Base-by-base conservation (phyloP, 2,888 invertebrate species). In the Athripsodes cinereus region DNA sequence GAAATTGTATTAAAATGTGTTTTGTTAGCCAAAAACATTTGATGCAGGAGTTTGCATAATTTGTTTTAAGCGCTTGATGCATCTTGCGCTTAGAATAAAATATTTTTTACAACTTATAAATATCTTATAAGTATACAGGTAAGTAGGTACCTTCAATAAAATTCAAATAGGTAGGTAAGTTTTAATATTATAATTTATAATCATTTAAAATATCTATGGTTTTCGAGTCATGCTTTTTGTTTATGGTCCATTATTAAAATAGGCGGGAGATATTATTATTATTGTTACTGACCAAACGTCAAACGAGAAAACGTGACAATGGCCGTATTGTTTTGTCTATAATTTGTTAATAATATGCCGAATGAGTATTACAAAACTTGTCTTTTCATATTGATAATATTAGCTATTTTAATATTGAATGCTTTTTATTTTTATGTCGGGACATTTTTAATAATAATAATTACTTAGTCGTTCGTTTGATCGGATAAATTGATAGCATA, bases 241-340 rank as follows among this genome's bases (percentile, higher is more conserved):
- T 40, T 40, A 40, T 40, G 40, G 16, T 40, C 40, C 40, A 40
- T 40, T 40, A 40, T 40, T 40, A 40, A 40, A 40, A 40, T 40
- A 40, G 40, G 40, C 40, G 40, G 40, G 40, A 40, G 13, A 40
- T n/a, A n/a, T n/a, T n/a, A n/a, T n/a, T n/a, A n/a, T n/a, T n/a
- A n/a, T 40, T 40, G 13, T 40, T 40, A 16, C 13, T 40, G 26
- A 40, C 16, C 16, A 40, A 40, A 40, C 40, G 40, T 40, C 40
- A 40, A 40, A 40, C 40, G 40, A 40, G 40, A 40, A 40, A 40
- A 40, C 40, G 40, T 40, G 40, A 40, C 40, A 40, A 40, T 40
- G 40, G 40, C 16, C 40, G 40, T 13, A 40, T 40, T 40, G 40
- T 40, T 40, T 40, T 40, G 40, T 40, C 40, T 40, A 40, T 40